Percentiles rank a stretch among this genome's conserved stretches.
Conservation (phyloP, 2,113 vertebrate species). For the Lucifuga dentata region DNA sequence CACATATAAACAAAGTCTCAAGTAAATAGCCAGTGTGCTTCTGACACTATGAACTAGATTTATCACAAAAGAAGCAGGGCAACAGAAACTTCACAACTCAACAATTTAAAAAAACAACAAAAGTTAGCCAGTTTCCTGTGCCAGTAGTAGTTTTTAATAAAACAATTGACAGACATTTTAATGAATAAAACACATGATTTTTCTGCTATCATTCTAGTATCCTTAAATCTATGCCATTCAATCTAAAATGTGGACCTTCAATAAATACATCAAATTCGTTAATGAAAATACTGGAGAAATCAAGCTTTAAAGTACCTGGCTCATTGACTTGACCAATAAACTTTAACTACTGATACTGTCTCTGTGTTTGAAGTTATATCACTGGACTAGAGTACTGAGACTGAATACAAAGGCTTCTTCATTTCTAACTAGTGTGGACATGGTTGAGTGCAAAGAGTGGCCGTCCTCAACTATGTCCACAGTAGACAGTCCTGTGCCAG, state of each 20-base stretch:
- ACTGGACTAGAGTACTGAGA: too few species aligned
- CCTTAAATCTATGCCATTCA: background rate
- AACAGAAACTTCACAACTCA: background rate
- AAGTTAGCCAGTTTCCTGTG: background rate
- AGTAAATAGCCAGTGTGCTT: background rate
- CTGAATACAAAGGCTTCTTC: too few species aligned
- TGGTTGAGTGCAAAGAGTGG: too few species aligned
- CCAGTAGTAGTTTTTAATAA: conserved; percentile 16
- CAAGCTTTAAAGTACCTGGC: background rate
- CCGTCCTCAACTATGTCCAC: too few species aligned
- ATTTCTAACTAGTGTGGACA: too few species aligned
- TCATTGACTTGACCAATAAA: background rate
- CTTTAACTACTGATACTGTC: too few species aligned
- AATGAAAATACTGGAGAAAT: background rate
- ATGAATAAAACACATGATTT: background rate
- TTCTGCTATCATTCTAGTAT: background rate
- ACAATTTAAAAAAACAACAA: background rate
- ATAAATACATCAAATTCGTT: background rate
- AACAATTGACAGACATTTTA: conserved; percentile 7
- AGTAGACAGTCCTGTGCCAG: too few species aligned
- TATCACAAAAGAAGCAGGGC: background rate
- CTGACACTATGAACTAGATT: background rate
- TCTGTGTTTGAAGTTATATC: too few species aligned
- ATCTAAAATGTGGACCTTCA: background rate
- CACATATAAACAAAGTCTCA: background rate